These are phyloP conservation scores for Anastrepha ludens DNA, from an alignment of 1,140 invertebrate genomes.

Conservation along the genomic window DNA sequence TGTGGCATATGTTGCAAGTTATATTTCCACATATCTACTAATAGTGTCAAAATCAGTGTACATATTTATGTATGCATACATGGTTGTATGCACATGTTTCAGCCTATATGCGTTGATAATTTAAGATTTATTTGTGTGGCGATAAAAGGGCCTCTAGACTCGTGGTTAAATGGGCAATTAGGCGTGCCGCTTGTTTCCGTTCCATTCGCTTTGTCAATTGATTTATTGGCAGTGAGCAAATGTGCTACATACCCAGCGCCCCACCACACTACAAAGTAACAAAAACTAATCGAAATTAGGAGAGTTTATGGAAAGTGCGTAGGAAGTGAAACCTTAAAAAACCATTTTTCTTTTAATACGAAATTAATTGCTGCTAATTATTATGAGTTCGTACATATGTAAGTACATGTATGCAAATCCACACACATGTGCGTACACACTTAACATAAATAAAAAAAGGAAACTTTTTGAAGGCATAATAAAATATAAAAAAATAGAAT, in stretches of 20 bases:
- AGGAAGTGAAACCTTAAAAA: neutral
- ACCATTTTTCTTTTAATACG: neutral
- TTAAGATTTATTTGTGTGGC: constrained; percentile 42
- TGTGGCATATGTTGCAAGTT: constrained; percentile 40
- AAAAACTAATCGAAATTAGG: constrained; percentile 19
- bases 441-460: no score
- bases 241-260: neutral
- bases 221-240: constrained; percentile 62
- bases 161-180: constrained; percentile 66
- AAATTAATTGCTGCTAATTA: constrained; percentile 34
- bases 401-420: neutral
- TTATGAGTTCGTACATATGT: neutral
- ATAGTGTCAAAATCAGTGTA: constrained; percentile 9
- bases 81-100: neutral
- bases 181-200: constrained; percentile 71
- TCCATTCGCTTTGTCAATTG: constrained; percentile 71
- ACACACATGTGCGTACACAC: no score
- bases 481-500: no score
- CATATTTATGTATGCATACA: neutral
- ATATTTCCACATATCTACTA: neutral
- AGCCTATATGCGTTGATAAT: constrained; percentile 17
- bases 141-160: constrained; percentile 29
- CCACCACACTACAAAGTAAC: neutral
- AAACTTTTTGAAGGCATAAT: no score
- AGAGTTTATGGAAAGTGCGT: neutral